A percentile compares a stretch with the other conserved stretches of the same genome.
Conservation (phyloP, 2,888 invertebrate genomes). For the Eupithecia insigniata region DNA sequence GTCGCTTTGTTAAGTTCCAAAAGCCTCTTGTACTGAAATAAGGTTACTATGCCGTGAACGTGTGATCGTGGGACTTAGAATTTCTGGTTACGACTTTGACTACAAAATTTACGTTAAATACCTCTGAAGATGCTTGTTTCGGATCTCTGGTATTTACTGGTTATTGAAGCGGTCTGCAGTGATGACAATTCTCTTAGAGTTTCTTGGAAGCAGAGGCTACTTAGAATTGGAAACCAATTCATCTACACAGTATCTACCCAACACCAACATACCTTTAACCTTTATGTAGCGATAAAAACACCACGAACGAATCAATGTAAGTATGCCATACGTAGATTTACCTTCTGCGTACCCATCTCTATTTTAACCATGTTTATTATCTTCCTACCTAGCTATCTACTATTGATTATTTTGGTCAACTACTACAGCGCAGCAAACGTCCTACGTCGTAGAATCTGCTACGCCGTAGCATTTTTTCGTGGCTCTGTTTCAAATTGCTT, state of each 20-base stretch:
- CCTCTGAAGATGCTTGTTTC: background rate
- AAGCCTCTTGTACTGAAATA: constrained; percentile 1
- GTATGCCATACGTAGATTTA: too few species aligned
- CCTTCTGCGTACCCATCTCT: too few species aligned
- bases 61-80: background rate
- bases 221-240: background rate
- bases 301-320: too few species aligned
- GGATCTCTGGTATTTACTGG: background rate
- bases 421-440: background rate
- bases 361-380: too few species aligned
- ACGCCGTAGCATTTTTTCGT: background rate
- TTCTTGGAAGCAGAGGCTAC: background rate
- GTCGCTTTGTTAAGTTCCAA: background rate
- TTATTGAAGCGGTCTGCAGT: background rate
- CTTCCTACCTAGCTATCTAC: too few species aligned
- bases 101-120: background rate
- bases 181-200: background rate
- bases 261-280: background rate
- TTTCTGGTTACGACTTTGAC: background rate
- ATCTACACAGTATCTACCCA: background rate
- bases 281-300: too few species aligned
- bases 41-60: background rate
- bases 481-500: background rate
- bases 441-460: background rate
- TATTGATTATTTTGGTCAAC: too few species aligned